Base-by-base conservation (phyloP, 2,888 invertebrate species). In the Seira sanloemensis region DNA sequence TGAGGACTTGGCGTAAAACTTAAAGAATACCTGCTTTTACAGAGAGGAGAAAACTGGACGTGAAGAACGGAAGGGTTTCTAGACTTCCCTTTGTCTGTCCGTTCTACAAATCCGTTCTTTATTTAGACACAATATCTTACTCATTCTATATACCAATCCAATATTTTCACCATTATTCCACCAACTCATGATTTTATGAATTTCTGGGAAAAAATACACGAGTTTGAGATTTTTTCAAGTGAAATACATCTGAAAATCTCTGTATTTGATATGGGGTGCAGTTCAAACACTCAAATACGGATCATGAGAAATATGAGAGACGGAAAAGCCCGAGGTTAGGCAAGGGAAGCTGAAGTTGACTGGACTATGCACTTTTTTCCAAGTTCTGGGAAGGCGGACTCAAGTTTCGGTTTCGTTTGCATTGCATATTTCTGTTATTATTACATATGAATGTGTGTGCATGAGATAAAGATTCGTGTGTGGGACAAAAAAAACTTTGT, bases 381-480 rank as follows among this genome's bases (percentile, higher is more conserved):
- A 62, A 62, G 62, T 62, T 58, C n/a, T 58, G 62, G 2, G 62
- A 62, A 12, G 2, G 21, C 19, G 62, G 62, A 62, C 62, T 62
- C 62, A 21, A 62, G 62, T 62, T 37, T 21, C 2, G 19, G 58
- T 54, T 27, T 67, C 27, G 58, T 77, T 77, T 77, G 58, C 77
- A 77, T 69, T 77, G 77, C 77, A 77, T 69, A 77, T 69, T 27
- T 69, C 54, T 21, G 21, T 58, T 27, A 77, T 76, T 66, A 74
- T 37, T 19, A 73, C 27, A 4, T 58, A 25, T 18, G n/a, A n/a
- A n/a, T n/a, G n/a, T n/a, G 16, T 23, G 19, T 71, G 24, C 46
- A 46, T 54, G 54, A 24, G 24, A 72, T 54, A 50, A 72, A 12
- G 54, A 54, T 24, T 62, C 62, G 19, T 19, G 16, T 62, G 62